These are phyloP conservation scores for Ascaphus truei DNA, from an alignment of 2,113 vertebrate genomes.

Conservation along the genomic window DNA sequence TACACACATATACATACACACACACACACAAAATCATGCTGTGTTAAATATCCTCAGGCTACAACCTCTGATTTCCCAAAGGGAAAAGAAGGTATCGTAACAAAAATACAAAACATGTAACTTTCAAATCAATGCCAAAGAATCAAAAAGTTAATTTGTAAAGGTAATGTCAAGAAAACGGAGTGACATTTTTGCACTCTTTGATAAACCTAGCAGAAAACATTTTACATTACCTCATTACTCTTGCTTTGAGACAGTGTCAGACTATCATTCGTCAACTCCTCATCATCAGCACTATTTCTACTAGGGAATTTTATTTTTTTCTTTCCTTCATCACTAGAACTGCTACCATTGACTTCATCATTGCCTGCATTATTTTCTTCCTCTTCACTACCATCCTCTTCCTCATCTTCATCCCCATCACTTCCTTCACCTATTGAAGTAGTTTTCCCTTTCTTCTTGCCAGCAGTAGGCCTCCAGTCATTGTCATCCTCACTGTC, in stretches of 20 bases:
- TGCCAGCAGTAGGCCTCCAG: slow-evolving; percentile 85
- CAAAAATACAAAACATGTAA: too few relatives aligned
- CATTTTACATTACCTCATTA: slow-evolving; percentile 84
- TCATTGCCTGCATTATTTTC: slow-evolving; percentile 70
- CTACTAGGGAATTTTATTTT: slow-evolving; percentile 79
- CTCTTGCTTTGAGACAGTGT: slow-evolving; percentile 93
- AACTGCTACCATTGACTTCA: slow-evolving; percentile 71
- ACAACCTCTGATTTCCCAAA: too few relatives aligned
- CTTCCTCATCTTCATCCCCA: slow-evolving; percentile 75
- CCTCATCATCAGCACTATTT: slow-evolving; percentile 84
- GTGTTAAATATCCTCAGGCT: too few relatives aligned
- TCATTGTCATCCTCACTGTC: slow-evolving; percentile 98
- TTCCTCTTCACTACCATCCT: slow-evolving; percentile 71
- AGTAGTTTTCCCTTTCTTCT: slow-evolving; percentile 73
- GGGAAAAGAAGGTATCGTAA: too few relatives aligned
- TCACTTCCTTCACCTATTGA: slow-evolving; percentile 76
- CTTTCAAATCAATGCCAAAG: too few relatives aligned
- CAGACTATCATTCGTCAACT: slow-evolving; percentile 96
- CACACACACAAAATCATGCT: too few relatives aligned
- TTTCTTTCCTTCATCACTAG: slow-evolving; percentile 76
- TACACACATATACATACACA: too few relatives aligned
- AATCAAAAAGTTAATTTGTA: too few relatives aligned
- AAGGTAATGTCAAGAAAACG: not conserved
- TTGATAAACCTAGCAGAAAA: slow-evolving; percentile 57
- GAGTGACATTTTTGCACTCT: not conserved